Evolutionary conservation across 1,140 invertebrate genomes (phyloP).

Genomic region (Octopus bimaculoides): DNA sequence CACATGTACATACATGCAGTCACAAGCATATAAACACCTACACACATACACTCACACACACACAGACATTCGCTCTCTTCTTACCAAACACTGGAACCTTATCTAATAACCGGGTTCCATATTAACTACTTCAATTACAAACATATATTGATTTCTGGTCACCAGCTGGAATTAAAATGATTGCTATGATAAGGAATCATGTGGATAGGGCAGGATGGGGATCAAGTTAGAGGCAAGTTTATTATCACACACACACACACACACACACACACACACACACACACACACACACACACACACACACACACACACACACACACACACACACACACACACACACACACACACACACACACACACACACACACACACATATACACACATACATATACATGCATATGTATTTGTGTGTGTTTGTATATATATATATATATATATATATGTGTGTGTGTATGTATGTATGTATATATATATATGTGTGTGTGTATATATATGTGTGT

Average conservation of each 20-base stretch:
- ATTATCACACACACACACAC: not conserved
- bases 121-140: not conserved
- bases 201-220: not conserved
- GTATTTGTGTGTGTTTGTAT: not conserved
- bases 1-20: not conserved
- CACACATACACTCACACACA: not conserved
- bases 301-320: not conserved
- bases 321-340: constrained; percentile 15
- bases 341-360: constrained; percentile 17
- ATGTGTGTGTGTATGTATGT: not conserved
- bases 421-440: constrained; percentile 2
- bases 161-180: not conserved
- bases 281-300: not conserved
- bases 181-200: too few species aligned
- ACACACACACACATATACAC: constrained; percentile 11
- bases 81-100: too few species aligned
- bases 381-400: not conserved
- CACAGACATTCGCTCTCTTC: not conserved
- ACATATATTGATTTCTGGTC: too few species aligned
- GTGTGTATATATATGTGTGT: not conserved
- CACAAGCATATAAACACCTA: not conserved
- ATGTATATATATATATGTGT: not conserved
- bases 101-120: too few species aligned
- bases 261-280: not conserved
- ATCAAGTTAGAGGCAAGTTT: too few species aligned